A percentile compares a stretch with the other conserved stretches of the same genome.
Conservation (phyloP, 1,140 invertebrate genomes). For the Maconellicoccus hirsutus region DNA sequence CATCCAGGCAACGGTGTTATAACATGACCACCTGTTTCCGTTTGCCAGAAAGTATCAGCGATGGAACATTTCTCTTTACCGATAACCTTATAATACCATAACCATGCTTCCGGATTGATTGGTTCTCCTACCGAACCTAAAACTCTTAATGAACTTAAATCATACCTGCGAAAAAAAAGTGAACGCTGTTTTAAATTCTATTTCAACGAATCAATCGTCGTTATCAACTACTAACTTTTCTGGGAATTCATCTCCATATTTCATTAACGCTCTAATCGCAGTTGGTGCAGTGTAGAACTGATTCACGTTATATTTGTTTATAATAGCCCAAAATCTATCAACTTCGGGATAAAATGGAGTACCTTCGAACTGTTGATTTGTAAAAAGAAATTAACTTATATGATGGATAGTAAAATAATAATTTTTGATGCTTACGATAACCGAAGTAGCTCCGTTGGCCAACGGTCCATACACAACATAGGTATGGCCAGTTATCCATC, state of each 20-base stretch:
- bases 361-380: conserved; percentile 76
- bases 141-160: conserved; percentile 51
- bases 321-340: conserved; percentile 81
- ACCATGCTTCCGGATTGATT: conserved; percentile 96
- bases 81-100: conserved; percentile 87
- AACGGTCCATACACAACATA: conserved; percentile 92
- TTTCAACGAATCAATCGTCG: too few relatives aligned
- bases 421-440: conserved; percentile 52
- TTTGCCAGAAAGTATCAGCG: conserved; percentile 98
- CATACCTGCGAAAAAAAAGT: conserved; percentile 33
- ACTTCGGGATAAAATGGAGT: conserved; percentile 83
- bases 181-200: neutral
- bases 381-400: neutral
- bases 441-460: conserved; percentile 82
- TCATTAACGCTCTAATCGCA: conserved; percentile 92
- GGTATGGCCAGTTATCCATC: conserved; percentile 96
- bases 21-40: conserved; percentile 92
- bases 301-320: conserved; percentile 88
- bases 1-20: conserved; percentile 88
- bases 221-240: conserved; percentile 40
- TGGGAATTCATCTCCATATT: conserved; percentile 68
- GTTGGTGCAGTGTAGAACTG: conserved; percentile 99
- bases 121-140: conserved; percentile 94
- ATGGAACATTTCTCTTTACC: conserved; percentile 75
- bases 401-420: neutral